Evolutionary conservation across 2,888 invertebrate species (phyloP).

Genomic region (Caenorhabditis sp.): DNA sequence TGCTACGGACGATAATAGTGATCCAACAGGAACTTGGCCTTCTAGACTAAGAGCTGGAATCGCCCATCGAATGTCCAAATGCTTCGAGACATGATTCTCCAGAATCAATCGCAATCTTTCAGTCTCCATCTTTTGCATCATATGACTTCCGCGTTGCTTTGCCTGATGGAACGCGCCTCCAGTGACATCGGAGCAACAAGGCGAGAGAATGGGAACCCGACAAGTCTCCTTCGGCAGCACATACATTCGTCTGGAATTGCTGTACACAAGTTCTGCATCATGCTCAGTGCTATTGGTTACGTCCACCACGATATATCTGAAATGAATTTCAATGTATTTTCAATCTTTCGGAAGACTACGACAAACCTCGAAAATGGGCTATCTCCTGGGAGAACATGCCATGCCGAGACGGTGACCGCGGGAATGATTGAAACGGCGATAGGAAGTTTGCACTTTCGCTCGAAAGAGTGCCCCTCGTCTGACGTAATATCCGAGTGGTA

Average conservation of each 20-base stretch:
- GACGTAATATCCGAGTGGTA: slow-evolving; percentile 79
- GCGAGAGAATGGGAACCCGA: slow-evolving; percentile 81
- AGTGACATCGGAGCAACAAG: slow-evolving; percentile 82
- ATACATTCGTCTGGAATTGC: slow-evolving; percentile 73
- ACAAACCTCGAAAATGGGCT: slow-evolving; percentile 72
- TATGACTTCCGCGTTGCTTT: slow-evolving; percentile 78
- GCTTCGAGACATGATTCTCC: slow-evolving; percentile 79
- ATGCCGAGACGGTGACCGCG: slow-evolving; percentile 82
- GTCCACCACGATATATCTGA: slow-evolving; percentile 81
- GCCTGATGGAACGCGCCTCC: slow-evolving; percentile 79
- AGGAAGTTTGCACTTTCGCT: slow-evolving; percentile 76
- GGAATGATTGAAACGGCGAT: slow-evolving; percentile 81
- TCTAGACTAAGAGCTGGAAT: slow-evolving; percentile 77
- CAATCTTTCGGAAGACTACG: not conserved
- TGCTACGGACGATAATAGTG: slow-evolving; percentile 80
- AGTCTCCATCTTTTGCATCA: slow-evolving; percentile 82
- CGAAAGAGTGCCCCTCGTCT: slow-evolving; percentile 72
- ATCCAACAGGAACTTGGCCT: slow-evolving; percentile 81
- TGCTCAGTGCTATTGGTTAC: slow-evolving; percentile 81
- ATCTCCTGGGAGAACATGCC: slow-evolving; percentile 81
- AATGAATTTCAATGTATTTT: slow-evolving; percentile 31
- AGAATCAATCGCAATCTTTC: slow-evolving; percentile 75
- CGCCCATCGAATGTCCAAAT: slow-evolving; percentile 81
- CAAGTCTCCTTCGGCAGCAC: slow-evolving; percentile 82
- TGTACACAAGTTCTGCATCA: slow-evolving; percentile 81